Conservation (phyloP, 2,797 vertebrate genomes). For the Hipposideros larvatus region DNA sequence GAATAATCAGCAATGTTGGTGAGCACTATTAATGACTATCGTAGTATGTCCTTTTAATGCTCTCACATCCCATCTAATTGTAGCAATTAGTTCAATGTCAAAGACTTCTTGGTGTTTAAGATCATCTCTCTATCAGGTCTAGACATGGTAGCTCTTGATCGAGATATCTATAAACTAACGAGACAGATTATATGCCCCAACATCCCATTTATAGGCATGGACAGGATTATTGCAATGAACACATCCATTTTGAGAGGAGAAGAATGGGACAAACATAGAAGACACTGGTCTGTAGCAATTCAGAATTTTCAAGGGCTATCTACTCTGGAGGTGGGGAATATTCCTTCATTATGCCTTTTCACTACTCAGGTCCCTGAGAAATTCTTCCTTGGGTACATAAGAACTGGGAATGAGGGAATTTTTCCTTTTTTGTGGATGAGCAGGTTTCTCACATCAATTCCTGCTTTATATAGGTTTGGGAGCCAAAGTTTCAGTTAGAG, state of each 20-base stretch:
- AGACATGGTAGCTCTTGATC: background rate
- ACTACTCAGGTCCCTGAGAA: background rate
- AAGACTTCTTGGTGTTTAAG: background rate
- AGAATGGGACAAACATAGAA: background rate
- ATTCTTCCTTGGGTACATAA: background rate
- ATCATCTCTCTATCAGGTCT: fast-evolving
- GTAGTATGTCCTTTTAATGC: background rate
- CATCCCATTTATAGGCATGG: background rate
- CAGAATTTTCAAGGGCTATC: background rate
- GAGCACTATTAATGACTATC: background rate
- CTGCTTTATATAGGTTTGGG: background rate
- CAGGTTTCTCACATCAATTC: background rate
- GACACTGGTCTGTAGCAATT: background rate
- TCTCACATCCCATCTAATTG: background rate
- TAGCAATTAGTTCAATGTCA: background rate
- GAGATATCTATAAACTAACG: background rate
- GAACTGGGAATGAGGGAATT: background rate
- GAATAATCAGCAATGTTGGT: background rate
- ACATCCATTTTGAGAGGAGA: background rate
- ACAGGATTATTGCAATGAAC: background rate
- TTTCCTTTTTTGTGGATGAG: background rate
- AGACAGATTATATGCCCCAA: background rate
- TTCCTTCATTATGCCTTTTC: background rate
- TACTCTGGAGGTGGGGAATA: background rate
- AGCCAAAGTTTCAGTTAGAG: background rate